Conservation (phyloP, 2,888 invertebrate genomes). For the Lithophane socia region DNA sequence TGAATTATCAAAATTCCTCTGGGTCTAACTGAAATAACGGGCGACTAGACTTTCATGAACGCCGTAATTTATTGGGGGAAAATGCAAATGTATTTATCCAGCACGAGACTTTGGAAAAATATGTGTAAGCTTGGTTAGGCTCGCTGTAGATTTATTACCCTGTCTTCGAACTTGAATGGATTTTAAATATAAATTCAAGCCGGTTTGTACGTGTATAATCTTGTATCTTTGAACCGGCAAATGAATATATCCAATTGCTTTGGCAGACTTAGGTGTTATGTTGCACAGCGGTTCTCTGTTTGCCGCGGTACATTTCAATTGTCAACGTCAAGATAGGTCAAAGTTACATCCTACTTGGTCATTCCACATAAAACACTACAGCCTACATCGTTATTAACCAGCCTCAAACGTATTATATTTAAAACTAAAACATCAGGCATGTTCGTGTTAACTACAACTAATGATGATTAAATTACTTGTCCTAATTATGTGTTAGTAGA, state of each 20-base stretch:
- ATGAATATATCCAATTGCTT: constrained; percentile 43
- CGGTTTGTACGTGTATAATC: constrained; percentile 25
- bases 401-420: constrained; percentile 40
- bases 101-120: constrained; percentile 55
- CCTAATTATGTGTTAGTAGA: constrained; percentile 68
- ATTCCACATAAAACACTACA: not conserved
- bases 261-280: constrained; percentile 9
- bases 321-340: constrained; percentile 29
- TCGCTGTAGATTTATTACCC: constrained; percentile 38
- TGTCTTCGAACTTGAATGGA: constrained; percentile 48
- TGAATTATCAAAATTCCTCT: constrained; percentile 75
- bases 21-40: constrained; percentile 67
- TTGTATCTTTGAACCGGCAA: constrained; percentile 34
- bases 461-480: constrained; percentile 69
- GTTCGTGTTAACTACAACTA: constrained; percentile 66
- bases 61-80: constrained; percentile 54
- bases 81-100: constrained; percentile 61
- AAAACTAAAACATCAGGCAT: constrained; percentile 63
- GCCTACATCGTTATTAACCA: constrained; percentile 7
- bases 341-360: not conserved
- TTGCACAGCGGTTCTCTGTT: constrained; percentile 14
- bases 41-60: constrained; percentile 61
- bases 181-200: constrained; percentile 52
- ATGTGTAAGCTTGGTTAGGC: constrained; percentile 48
- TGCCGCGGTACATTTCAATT: constrained; percentile 23